These are phyloP conservation scores for Telmatochromis sp. DNA, from an alignment of 2,113 vertebrate genomes.

Conservation along the genomic window DNA sequence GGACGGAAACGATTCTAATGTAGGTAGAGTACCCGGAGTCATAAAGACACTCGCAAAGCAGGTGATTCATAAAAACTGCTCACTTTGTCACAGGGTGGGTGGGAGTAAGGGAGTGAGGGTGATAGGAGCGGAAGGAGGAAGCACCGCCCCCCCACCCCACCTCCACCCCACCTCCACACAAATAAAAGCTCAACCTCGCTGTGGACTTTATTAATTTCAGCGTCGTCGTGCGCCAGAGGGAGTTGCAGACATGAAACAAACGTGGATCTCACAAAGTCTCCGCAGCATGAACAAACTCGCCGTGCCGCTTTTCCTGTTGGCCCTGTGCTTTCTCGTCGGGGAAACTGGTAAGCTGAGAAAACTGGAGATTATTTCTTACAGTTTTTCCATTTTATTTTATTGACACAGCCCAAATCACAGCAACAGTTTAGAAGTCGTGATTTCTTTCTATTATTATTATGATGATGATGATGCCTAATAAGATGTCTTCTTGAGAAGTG, in stretches of 20 bases:
- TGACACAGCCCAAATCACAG: fast-evolving
- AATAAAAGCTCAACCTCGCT: neutral
- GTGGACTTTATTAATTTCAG: neutral
- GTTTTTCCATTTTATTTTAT: neutral
- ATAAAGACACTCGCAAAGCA: neutral
- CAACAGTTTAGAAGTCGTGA: neutral
- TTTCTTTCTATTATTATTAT: neutral
- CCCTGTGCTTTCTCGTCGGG: slow-evolving; percentile 49
- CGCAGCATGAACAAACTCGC: slow-evolving; percentile 54
- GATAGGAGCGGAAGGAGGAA: neutral
- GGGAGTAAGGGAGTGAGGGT: neutral
- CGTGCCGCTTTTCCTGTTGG: slow-evolving; percentile 34
- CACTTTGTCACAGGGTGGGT: neutral
- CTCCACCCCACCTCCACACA: fast-evolving
- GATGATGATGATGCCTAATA: neutral
- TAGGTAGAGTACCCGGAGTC: neutral
- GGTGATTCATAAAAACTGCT: neutral
- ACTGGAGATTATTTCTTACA: too few species aligned
- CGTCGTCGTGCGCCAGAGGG: neutral
- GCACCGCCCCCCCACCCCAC: neutral
- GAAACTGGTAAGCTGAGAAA: slow-evolving; percentile 48
- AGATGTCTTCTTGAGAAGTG: neutral
- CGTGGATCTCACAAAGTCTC: neutral
- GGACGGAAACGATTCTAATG: fast-evolving
- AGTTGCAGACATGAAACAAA: neutral